These are phyloP conservation scores for Sitta europaea DNA, from an alignment of 2,113 vertebrate species.

Conservation along the genomic window DNA sequence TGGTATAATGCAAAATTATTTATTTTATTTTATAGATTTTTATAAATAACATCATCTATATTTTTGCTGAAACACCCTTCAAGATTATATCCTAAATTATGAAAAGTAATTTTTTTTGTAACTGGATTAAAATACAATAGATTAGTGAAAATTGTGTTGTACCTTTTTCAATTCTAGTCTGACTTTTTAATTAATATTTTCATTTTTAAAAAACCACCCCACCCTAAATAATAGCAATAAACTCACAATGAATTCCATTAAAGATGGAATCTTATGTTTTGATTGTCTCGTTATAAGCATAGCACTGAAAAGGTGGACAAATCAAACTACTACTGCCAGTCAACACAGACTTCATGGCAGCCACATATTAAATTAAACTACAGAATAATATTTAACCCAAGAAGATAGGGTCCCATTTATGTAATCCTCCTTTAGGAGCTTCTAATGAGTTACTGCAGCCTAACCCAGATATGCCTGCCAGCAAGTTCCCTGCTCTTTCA, in stretches of 20 bases:
- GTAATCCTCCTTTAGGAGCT: slow-evolving; percentile 43
- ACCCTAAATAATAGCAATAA: not conserved
- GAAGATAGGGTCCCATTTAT: slow-evolving; percentile 14
- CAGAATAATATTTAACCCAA: slow-evolving; percentile 39
- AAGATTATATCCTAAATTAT: not conserved
- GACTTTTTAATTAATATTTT: not conserved
- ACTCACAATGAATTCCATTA: not conserved
- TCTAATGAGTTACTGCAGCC: slow-evolving; percentile 25
- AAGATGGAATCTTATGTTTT: not conserved
- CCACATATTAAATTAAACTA: not conserved
- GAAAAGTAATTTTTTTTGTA: not conserved
- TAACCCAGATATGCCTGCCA: slow-evolving; percentile 42
- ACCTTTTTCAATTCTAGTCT: not conserved
- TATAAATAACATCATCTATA: not conserved
- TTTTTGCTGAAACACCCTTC: not conserved
- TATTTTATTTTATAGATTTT: not conserved
- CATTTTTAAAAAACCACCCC: not conserved
- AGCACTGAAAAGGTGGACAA: not conserved
- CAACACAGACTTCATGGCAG: not conserved
- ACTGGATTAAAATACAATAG: not conserved
- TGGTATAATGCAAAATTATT: not conserved
- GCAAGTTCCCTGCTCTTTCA: not conserved
- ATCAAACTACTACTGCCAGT: not conserved
- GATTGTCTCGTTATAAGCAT: not conserved
- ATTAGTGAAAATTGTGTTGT: not conserved